A percentile compares a stretch with the other conserved stretches of the same genome.
These are phyloP conservation scores for Platynereis dumerilii DNA, from an alignment of 2,888 invertebrate species.

Conservation along the genomic window DNA sequence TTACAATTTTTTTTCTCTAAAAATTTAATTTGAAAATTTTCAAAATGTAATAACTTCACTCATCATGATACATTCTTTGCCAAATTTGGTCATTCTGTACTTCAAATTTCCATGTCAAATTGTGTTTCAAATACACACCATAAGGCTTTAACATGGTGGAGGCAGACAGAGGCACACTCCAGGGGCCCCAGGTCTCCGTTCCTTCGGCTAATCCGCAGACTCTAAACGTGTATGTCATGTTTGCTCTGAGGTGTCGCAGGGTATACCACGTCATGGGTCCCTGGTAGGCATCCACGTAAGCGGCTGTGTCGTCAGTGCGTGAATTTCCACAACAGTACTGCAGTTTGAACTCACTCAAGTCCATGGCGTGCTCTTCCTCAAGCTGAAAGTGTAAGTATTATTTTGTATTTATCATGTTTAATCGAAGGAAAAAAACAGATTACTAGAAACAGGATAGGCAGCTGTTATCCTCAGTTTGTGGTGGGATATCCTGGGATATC, in stretches of 20 bases:
- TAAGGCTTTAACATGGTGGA: conserved; percentile 64
- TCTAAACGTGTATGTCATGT: conserved; percentile 67
- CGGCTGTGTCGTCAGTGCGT: conserved; percentile 43
- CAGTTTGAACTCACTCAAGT: conserved; percentile 49
- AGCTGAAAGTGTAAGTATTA: conserved; percentile 14
- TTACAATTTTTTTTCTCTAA: too few species aligned
- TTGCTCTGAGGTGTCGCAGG: conserved; percentile 66
- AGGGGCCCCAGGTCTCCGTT: conserved; percentile 65
- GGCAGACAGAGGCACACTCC: conserved; percentile 68
- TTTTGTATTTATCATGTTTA: not conserved
- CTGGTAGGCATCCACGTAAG: conserved; percentile 62
- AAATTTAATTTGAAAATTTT: too few species aligned
- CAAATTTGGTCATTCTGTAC: too few species aligned
- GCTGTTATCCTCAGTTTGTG: too few species aligned
- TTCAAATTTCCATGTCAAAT: too few species aligned
- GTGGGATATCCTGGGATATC: too few species aligned
- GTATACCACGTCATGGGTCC: conserved; percentile 66
- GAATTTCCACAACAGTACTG: conserved; percentile 49
- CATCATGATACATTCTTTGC: too few species aligned
- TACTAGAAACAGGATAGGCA: too few species aligned
- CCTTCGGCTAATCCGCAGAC: conserved; percentile 67
- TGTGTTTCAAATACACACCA: conserved; percentile 60
- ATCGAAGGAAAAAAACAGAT: not conserved
- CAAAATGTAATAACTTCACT: too few species aligned
- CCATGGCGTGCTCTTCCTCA: conserved; percentile 28